A percentile compares a stretch with the other conserved stretches of the same genome.
These are phyloP conservation scores for Cyphomyrmex costatus DNA, from an alignment of 1,140 invertebrate genomes.

Conservation along the genomic window DNA sequence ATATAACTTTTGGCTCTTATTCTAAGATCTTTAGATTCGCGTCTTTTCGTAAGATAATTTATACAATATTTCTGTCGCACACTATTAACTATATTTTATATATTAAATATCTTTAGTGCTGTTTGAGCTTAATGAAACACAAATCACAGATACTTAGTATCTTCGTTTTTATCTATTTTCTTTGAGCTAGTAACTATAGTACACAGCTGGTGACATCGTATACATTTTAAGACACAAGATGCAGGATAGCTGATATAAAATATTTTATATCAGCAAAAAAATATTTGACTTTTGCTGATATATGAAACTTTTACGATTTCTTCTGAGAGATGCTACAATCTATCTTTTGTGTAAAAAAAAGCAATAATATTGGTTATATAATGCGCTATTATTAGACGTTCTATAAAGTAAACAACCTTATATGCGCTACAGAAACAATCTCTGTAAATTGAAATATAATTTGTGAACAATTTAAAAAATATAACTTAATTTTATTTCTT, in stretches of 20 bases:
- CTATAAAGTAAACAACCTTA: constrained; percentile 2
- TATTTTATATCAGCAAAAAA: no score
- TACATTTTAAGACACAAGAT: constrained; percentile 15
- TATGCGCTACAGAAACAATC: no score
- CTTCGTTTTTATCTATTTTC: background rate
- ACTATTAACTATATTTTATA: background rate
- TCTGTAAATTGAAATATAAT: constrained; percentile 9
- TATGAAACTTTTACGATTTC: constrained; percentile 15
- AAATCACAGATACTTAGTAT: background rate
- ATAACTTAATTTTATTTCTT: background rate
- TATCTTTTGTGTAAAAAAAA: background rate
- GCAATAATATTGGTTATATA: background rate
- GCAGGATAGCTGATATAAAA: background rate
- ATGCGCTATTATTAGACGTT: constrained; percentile 21
- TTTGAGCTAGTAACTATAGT: background rate
- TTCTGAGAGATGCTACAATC: background rate
- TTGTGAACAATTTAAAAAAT: background rate
- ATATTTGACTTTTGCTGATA: background rate
- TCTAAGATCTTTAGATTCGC: background rate
- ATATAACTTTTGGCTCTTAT: background rate
- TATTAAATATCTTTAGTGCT: background rate
- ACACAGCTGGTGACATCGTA: constrained; percentile 2
- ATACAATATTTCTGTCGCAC: background rate
- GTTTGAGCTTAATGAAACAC: background rate
- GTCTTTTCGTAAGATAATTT: background rate